Conservation (phyloP, 2,888 invertebrate species). For the Escarpia spicata region DNA sequence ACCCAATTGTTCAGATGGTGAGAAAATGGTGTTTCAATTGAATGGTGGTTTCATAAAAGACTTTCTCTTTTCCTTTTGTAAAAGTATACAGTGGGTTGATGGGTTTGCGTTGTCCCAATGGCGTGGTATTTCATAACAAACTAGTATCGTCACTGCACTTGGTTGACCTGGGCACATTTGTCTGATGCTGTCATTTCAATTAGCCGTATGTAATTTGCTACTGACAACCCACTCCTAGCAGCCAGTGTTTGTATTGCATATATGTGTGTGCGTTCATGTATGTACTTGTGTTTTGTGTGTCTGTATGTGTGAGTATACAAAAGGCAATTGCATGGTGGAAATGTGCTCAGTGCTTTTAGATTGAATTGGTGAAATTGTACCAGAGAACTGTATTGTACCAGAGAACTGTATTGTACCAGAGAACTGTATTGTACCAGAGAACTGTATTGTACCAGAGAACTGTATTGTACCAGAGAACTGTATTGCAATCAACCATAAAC, state of each 20-base stretch:
- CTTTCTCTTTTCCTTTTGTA: not conserved
- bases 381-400: not conserved
- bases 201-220: constrained; percentile 16
- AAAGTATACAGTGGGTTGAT: not conserved
- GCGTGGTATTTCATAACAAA: not conserved
- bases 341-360: not conserved
- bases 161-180: not conserved
- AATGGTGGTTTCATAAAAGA: not conserved
- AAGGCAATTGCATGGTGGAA: not conserved
- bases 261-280: not conserved
- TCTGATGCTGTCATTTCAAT: constrained; percentile 8
- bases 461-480: not conserved
- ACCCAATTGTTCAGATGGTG: not conserved
- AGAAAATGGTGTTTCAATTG: constrained; percentile 7
- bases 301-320: not conserved
- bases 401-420: no score
- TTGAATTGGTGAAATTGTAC: not conserved
- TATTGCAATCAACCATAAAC: no score
- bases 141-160: not conserved
- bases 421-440: no score
- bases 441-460: no score
- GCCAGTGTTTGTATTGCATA: not conserved
- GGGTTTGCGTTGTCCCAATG: not conserved
- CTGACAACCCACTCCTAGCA: not conserved
- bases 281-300: not conserved